Percentiles rank a stretch among this genome's conserved stretches.
phyloP scores from a whole-genome alignment of 2,113 vertebrate species.

The Colinus virginianus region DNA sequence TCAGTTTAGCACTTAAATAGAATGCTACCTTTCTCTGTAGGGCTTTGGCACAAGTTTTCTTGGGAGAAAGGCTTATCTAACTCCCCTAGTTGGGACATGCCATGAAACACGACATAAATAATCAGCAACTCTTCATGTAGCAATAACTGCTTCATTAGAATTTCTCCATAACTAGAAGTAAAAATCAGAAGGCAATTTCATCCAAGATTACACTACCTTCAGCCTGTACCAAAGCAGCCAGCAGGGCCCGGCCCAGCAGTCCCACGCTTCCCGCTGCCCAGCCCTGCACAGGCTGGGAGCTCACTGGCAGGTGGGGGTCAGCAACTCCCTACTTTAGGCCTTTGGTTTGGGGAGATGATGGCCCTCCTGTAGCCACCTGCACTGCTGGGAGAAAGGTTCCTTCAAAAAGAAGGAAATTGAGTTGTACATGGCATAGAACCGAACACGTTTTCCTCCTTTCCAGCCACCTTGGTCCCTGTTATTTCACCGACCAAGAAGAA shows the following conservation, averaged over 20 bases:
- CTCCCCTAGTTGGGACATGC: not conserved
- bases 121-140: conserved; percentile 1
- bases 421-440: not conserved
- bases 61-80: not conserved
- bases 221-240: not conserved
- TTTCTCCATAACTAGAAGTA: not conserved
- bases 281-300: not conserved
- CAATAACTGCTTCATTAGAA: conserved; percentile 5
- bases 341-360: conserved; percentile 19
- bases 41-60: conserved; percentile 16
- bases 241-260: conserved; percentile 1
- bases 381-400: not conserved
- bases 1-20: conserved; percentile 3
- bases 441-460: not conserved
- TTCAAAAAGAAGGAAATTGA: not conserved
- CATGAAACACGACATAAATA: conserved; percentile 2
- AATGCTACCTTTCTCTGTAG: not conserved
- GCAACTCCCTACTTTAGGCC: conserved; percentile 50
- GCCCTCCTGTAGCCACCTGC: not conserved
- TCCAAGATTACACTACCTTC: not conserved
- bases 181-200: conserved; percentile 34
- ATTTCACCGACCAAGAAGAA: not conserved
- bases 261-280: no score
- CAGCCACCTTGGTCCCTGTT: not conserved
- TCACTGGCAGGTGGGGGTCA: not conserved